Base-by-base conservation (phyloP, 2,797 vertebrate species). In the Sandelia bainsii region DNA sequence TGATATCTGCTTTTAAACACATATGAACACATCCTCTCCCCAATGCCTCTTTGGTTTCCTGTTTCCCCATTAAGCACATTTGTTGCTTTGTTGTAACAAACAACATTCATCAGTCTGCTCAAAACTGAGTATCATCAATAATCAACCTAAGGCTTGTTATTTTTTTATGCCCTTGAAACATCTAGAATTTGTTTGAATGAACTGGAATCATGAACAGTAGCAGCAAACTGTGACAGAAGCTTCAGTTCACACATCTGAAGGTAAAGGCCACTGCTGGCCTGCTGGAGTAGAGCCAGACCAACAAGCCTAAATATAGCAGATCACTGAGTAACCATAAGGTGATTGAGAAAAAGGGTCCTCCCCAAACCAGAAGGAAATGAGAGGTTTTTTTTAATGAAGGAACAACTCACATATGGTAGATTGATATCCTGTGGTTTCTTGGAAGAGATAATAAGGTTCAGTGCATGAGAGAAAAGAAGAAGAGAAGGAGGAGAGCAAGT, bases 401-500 rank as follows among this genome's bases (percentile, higher is more conserved):
- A 22, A 29, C 27, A 39, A 34, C 54, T 64, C 76, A 74, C 84
- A 90, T 87, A 86, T 84, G 82, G 80, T 48, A 74, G 52, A 73
- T 79, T 58, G 72, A 77, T 40, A 79, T 85, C 91, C 81, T 85
- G 85, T 69, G 64, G 90, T 66, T 88, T 86, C 78, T 83, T 83
- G 81, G 87, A 89, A 78, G 63, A 50, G 65, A 42, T 8, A 57
- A 72, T 79, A 77, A 49, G 8, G 62, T 85, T 79, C 78, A 68
- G 51, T 70, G 54, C 68, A 44, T 56, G 52, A 52, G n/a, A 53
- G 54, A 72, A 37, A 34, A 69, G 27, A 39, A 50, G 52, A 45
- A 12, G n/a, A 27, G 58, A 49, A 32, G 17, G 23, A 19, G 29
- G 10, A 40, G 25, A 46, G 39, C 25, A 34, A 20, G 42, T 52